Evolutionary conservation across 2,888 invertebrate species (phyloP).

Genomic region (Drosophila gaucha): DNA sequence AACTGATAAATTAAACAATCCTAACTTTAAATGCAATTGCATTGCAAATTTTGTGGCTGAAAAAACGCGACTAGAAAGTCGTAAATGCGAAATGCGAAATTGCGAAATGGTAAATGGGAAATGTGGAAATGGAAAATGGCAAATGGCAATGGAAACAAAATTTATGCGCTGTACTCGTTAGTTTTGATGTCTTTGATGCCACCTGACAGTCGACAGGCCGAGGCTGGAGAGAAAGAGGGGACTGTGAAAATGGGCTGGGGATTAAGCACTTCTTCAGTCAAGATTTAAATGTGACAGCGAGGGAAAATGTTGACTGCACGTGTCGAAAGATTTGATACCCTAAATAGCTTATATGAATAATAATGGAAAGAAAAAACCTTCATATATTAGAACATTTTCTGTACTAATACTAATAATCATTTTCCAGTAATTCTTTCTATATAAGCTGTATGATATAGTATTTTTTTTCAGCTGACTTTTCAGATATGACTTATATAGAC

Average conservation of each 20-base stretch:
- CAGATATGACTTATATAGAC: no score
- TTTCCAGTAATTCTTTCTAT: no score
- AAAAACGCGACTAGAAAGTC: slow-evolving; percentile 65
- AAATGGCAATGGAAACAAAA: slow-evolving; percentile 41
- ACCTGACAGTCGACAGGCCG: slow-evolving; percentile 44
- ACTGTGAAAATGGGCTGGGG: slow-evolving; percentile 3
- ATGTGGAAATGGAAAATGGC: slow-evolving; percentile 24
- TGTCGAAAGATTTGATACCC: slow-evolving; percentile 6
- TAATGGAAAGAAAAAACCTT: background rate
- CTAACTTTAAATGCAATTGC: slow-evolving; percentile 58
- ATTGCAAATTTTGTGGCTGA: slow-evolving; percentile 64
- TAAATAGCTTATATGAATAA: slow-evolving; percentile 3
- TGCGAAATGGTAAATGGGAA: slow-evolving; percentile 27
- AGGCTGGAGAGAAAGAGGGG: no score
- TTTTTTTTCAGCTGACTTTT: no score
- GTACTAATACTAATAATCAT: no score
- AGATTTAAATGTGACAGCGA: slow-evolving; percentile 49
- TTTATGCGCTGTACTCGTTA: slow-evolving; percentile 75
- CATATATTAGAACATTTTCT: no score
- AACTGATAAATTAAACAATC: slow-evolving; percentile 77
- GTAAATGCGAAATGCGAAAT: slow-evolving; percentile 26
- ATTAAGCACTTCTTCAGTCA: slow-evolving; percentile 22
- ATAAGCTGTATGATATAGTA: no score
- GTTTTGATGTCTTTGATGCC: slow-evolving; percentile 76
- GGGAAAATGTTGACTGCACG: background rate